Base-by-base conservation (phyloP, 2,113 vertebrate species). In the Ranitomeya imitator region DNA sequence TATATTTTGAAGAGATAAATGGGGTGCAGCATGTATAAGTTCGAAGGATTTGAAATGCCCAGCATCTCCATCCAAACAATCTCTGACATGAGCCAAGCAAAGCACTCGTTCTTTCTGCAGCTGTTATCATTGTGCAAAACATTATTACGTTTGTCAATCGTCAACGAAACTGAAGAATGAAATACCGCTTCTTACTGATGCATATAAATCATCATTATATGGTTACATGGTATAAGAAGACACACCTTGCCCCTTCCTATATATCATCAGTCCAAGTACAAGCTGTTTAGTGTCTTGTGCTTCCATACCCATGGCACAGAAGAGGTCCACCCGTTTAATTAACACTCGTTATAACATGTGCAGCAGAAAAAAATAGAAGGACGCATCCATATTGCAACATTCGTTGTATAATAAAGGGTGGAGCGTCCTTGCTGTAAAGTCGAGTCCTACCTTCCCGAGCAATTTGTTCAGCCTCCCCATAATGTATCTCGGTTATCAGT, bases 381-480 rank as follows among this genome's bases (percentile, higher is more conserved):
- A 21, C 87, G 92, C 21, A 89, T 85, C 90, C 90, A 90, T 93
- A 93, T 91, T 91, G 89, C 90, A 54, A 93, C 92, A 91, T 79
- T 19, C 23, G n/a, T 80, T 87, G 45, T 81, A 18, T 80, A 87
- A 81, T 69, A 73, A 87, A 10, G 54, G 78, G 86, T 81, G 86
- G 16, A 65, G 37, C 51, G 18, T 86, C 45, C 4, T 89, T 92
- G 90, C 90, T 91, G 90, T 90, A 91, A 69, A 92, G 91, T 90
- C 91, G 91, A 93, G 93, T 91, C 87, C 90, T 89, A 90, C 92
- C 92, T 92, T 91, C 91, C 91, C 91, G 90, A 91, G 92, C 93
- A 92, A 93, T 94, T 94, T 93, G 93, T 93, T 92, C 92, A 92
- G 90, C 90, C 89, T 91, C 89, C 90, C 90, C 89, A 86, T 89